Base-by-base conservation (phyloP, 2,888 invertebrate species). In the Dryomyza anilis region DNA sequence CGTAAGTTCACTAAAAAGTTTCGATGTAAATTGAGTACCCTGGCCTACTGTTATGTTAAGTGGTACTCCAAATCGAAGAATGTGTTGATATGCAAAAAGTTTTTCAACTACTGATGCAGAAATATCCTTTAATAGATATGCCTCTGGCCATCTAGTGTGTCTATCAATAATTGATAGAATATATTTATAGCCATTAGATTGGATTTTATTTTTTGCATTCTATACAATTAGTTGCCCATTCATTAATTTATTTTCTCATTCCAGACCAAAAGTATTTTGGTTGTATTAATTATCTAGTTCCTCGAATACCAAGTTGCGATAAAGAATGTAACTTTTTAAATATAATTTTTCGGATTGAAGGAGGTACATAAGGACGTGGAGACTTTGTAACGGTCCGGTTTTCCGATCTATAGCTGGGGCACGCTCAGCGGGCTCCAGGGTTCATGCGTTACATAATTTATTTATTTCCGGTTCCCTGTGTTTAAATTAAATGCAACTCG, bases 71-170 rank as follows among this genome's bases (percentile, higher is more conserved):
- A n/a, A n/a, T n/a, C n/a, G n/a, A n/a, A n/a, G n/a, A n/a, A n/a
- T n/a, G 33, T 33, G 6, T 33, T 33, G 33, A 33, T 33, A 33
- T 33, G 12, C 7, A 12, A 33, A 33, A 33, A 12, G 6, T 12
- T 33, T 33, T 33, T 6, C 33, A 33, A 33, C 33, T 33, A 12
- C 12, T 6, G 33, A 6, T 33, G 33, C 33, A 8, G 33, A 33
- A 8, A 33, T 33, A 23, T 52, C 53, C 12, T 52, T 52, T 7
- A 52, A 23, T 5, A 23, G 53, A 52, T 52, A 52, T 27, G 23
- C 53, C 23, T 52, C 53, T 52, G 53, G 53, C 53, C 53, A 52
- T 52, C 53, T 25, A 25, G 23, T 52, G 23, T 27, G 23, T 52
- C 53, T 25, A 52, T 52, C 53, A n/a, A 52, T 29, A 27, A 52